Percentiles rank a stretch among this genome's conserved stretches.
These are phyloP conservation scores for Pipa parva DNA, from an alignment of 2,113 vertebrate genomes.

Conservation along the genomic window DNA sequence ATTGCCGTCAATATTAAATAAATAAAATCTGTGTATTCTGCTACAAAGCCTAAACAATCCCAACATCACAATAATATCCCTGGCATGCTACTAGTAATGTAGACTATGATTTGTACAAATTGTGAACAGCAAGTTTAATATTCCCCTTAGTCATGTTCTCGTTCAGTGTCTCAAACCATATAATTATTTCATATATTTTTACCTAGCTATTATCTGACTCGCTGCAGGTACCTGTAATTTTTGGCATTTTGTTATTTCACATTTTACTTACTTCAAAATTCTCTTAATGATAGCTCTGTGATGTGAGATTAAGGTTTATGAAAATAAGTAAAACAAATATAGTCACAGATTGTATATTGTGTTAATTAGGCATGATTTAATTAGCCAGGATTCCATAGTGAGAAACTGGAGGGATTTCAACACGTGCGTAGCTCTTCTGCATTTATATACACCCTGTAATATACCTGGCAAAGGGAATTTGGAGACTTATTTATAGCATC, in stretches of 20 bases:
- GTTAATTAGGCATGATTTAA: constrained; percentile 34
- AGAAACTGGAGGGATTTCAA: not conserved
- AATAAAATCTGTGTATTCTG: not conserved
- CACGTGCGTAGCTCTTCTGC: too few relatives aligned
- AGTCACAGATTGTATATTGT: constrained; percentile 26
- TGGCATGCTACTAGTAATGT: not conserved
- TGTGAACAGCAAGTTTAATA: constrained; percentile 51
- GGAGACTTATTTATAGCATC: too few relatives aligned
- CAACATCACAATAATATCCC: constrained; percentile 10
- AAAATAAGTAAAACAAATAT: constrained; percentile 22
- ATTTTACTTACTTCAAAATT: constrained; percentile 66
- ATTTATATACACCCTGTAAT: too few relatives aligned
- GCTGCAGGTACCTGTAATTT: constrained; percentile 61
- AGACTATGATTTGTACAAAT: constrained; percentile 40
- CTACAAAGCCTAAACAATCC: constrained; percentile 18
- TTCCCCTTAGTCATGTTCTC: constrained; percentile 60
- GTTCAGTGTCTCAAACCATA: constrained; percentile 57
- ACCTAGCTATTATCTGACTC: constrained; percentile 68
- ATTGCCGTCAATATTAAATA: not conserved
- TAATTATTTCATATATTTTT: constrained; percentile 72
- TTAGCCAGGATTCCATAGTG: constrained; percentile 19
- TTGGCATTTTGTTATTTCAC: constrained; percentile 58
- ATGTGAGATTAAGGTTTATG: constrained; percentile 53
- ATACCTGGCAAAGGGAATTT: too few relatives aligned
- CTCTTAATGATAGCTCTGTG: constrained; percentile 59